Evolutionary conservation across 2,797 vertebrate genomes (phyloP).

Genomic region (Atherinosoma microstoma): DNA sequence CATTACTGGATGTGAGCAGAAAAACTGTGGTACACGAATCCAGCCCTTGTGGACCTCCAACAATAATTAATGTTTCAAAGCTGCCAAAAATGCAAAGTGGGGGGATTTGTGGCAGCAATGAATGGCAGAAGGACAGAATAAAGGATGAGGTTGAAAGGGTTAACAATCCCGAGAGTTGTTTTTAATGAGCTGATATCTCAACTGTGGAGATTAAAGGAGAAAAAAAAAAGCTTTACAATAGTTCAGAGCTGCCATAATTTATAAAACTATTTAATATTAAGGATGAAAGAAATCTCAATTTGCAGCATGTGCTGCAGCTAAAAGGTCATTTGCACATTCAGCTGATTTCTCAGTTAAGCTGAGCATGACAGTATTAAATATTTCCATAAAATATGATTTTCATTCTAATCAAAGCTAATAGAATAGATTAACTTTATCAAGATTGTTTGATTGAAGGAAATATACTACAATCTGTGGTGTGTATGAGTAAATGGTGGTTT

Average conservation of each 20-base stretch:
- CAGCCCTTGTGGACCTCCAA: slow-evolving; percentile 60
- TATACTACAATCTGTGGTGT: not conserved
- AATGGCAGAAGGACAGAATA: slow-evolving; percentile 48
- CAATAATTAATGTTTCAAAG: slow-evolving; percentile 70
- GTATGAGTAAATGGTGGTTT: not conserved
- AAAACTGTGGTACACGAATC: slow-evolving; percentile 63
- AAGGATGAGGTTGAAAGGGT: slow-evolving; percentile 43
- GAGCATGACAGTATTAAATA: slow-evolving; percentile 35
- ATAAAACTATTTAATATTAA: slow-evolving; percentile 59
- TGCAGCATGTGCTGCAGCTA: slow-evolving; percentile 45
- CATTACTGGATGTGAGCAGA: slow-evolving; percentile 33
- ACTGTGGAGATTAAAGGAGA: slow-evolving; percentile 44
- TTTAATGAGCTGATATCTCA: slow-evolving; percentile 73
- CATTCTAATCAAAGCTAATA: slow-evolving; percentile 55
- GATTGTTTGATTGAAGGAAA: slow-evolving; percentile 15
- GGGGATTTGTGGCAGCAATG: slow-evolving; percentile 49
- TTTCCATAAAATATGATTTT: slow-evolving; percentile 58
- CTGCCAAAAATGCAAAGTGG: slow-evolving; percentile 58
- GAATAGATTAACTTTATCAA: slow-evolving; percentile 38
- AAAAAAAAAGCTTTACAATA: slow-evolving; percentile 20
- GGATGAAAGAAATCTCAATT: slow-evolving; percentile 72
- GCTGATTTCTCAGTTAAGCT: slow-evolving; percentile 46
- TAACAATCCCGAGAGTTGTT: slow-evolving; percentile 61
- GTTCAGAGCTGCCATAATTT: slow-evolving; percentile 44
- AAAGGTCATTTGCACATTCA: slow-evolving; percentile 65